Percentiles rank a stretch among this genome's conserved stretches.
These are phyloP conservation scores for Rhagoletis zephyria DNA, from an alignment of 1,140 invertebrate species.

Conservation along the genomic window DNA sequence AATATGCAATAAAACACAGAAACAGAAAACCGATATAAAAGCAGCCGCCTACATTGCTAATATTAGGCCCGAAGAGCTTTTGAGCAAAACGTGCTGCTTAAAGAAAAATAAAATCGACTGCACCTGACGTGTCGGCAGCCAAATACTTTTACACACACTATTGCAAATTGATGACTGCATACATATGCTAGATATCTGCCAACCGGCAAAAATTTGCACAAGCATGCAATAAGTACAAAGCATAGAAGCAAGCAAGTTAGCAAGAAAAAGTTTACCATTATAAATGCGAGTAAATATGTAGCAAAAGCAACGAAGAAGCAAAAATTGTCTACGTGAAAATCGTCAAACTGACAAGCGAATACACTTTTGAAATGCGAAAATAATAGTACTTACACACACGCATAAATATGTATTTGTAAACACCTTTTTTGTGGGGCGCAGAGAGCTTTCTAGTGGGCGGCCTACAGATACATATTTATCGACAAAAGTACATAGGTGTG, in stretches of 20 bases:
- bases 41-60: neutral
- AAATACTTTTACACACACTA: neutral
- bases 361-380: neutral
- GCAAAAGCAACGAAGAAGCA: neutral
- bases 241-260: neutral
- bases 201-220: no score
- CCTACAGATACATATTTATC: neutral
- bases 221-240: neutral
- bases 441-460: neutral
- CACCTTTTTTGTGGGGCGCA: neutral
- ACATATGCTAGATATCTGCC: neutral
- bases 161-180: neutral
- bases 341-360: constrained; percentile 11
- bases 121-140: neutral
- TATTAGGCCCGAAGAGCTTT: neutral
- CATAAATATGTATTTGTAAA: no score
- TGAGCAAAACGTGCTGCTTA: neutral
- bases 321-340: neutral
- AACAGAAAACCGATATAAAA: no score
- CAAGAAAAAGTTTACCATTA: neutral
- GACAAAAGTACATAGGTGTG: no score
- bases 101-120: neutral
- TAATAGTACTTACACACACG: neutral
- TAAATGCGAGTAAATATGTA: neutral
- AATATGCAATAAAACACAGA: no score